Conservation (phyloP, 2,113 vertebrate species). For the Sander lucioperca region DNA sequence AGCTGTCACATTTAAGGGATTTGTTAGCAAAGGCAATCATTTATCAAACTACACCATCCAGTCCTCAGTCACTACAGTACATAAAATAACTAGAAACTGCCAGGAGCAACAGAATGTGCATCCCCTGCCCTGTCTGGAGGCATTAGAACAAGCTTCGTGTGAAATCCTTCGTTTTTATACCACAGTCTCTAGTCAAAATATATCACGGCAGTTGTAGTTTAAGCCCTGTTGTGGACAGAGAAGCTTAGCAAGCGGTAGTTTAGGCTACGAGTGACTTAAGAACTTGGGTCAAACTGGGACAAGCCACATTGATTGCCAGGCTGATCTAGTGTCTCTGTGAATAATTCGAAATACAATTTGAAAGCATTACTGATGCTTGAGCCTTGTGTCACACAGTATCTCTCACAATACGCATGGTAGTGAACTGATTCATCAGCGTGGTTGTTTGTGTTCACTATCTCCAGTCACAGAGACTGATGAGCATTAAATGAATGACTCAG, state of each 20-base stretch:
- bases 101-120: background rate
- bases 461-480: background rate
- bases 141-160: background rate
- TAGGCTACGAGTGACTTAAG: background rate
- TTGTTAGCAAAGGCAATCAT: background rate
- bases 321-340: background rate
- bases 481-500: constrained; percentile 36
- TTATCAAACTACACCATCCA: background rate
- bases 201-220: background rate
- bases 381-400: background rate
- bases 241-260: background rate
- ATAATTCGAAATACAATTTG: background rate
- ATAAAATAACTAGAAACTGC: background rate
- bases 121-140: background rate
- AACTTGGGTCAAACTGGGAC: background rate
- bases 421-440: background rate
- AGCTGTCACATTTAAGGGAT: background rate
- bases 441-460: background rate
- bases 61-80: background rate
- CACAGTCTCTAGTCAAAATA: background rate
- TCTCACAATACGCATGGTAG: background rate
- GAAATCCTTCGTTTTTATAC: background rate
- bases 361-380: background rate
- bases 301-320: background rate
- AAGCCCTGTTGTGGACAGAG: background rate